Evolutionary conservation across 1,140 invertebrate species (phyloP), one percentile per base, ranked within the genome.

Genomic region (Tetragonula clypearis): DNA sequence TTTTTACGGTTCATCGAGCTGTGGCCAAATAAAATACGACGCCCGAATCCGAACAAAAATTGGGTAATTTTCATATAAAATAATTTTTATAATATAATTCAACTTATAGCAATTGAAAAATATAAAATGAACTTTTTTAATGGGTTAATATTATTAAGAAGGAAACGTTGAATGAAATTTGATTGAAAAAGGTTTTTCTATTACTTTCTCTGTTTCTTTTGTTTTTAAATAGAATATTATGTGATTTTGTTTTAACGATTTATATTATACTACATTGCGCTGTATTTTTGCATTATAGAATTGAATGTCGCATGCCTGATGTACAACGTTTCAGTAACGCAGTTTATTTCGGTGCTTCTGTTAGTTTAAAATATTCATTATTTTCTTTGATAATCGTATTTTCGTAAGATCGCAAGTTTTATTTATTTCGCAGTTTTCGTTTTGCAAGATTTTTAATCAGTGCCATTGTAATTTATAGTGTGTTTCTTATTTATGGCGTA

Each of bases 1-100:
- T 98, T 99, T 93, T 94, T 99, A 11, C 97, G 97, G 87, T 98
- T 99, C 92, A 96, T 98, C 19, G 98, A 99, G 94, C 96, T 96
- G 0, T 97, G 97, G 94, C 96, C 99, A 49, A 99, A 99, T 95
- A 98, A 98, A 95, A 97, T 99, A 91, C 97, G 97, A 92, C 94
- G 97, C 88, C 96, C 97, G 23, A 96, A 96, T 93, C 95, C 94
- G 8, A 94, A 95, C 66, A 96, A 96, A 92, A 96, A 97, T 82
- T 95, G 93, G 94, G 94, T 95, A 94, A 94, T 55, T 83, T 79
- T 75, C 9, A 58, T n/a, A 26, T 80, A 74, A 11, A 23, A 30
- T 30, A 79, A 82, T 81, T 86, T 30, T 91, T 69, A 14, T 19
- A 53, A 69, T 6, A 53, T 30, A 68, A 66, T 73, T 60, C 56